phyloP scores from a whole-genome alignment of 2,113 vertebrate species.

The Pionites leucogaster region DNA sequence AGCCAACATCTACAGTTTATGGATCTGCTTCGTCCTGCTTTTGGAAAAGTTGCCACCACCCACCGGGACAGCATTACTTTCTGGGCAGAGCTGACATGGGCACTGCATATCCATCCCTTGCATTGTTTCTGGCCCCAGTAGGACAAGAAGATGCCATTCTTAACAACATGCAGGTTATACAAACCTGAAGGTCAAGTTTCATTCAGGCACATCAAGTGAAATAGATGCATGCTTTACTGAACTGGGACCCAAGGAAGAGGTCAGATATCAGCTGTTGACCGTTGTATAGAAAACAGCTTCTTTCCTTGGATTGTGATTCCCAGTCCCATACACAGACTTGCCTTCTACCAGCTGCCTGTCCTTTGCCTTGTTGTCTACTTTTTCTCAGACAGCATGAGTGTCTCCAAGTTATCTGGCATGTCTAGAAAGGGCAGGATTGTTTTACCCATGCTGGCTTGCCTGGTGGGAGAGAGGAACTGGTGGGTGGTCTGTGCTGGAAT shows the following conservation, averaged over 20 bases:
- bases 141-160: background rate
- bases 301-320: background rate
- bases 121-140: fast-evolving
- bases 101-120: fast-evolving
- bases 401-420: background rate
- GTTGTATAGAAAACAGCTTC: background rate
- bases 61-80: background rate
- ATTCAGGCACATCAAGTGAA: background rate
- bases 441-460: background rate
- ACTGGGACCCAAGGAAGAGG: background rate
- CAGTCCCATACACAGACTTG: background rate
- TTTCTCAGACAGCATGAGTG: background rate
- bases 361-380: background rate
- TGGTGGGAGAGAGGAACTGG: background rate
- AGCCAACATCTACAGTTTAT: background rate
- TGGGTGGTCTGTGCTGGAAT: background rate
- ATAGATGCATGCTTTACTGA: background rate
- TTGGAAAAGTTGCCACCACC: background rate
- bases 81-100: background rate
- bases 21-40: background rate
- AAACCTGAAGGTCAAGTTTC: background rate
- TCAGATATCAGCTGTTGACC: background rate
- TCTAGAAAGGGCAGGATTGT: background rate
- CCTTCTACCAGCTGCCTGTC: background rate
- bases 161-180: background rate